Base-by-base conservation (phyloP, 1,140 invertebrate genomes). In the Penaeus vannamei region DNA sequence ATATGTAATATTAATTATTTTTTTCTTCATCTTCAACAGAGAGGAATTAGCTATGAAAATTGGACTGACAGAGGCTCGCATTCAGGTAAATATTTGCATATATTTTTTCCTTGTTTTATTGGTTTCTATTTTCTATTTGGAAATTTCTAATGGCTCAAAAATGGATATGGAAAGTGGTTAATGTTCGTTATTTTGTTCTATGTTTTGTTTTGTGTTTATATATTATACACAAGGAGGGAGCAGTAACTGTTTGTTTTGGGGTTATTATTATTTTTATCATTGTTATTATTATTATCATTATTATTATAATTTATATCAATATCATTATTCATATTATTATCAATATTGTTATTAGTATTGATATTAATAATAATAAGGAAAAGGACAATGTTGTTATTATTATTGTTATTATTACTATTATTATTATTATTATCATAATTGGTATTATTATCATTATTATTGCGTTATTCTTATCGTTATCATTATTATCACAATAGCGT, bases 41-140 rank as follows among this genome's bases (percentile, higher is more conserved):
- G 98, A 99, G 93, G 98, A 99, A 93, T 94, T 99, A 81, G 98
- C 98, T 32, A 97, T 99, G 96, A 98, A 99, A 93, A 98, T 99
- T 92, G 97, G 98, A 92, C 94, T 99, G 90, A 99, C 98, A 59
- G 98, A 99, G 95, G 98, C 98, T 36, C 94, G 98, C 93, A 99
- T 99, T 93, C 98, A 99, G 96, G 98, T 99, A 94, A 87, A 77
- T 77, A 72, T 42, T 36, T 85, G 19, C 36, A 36, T 83, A 23
- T 59, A 66, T 32, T 42, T 32, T 62, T 29, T 26, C 12, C 32
- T 4, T 46, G 46, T 53, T 23, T 62, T 26, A 26, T 79, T 32
- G 26, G 53, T 29, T 23, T 62, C 26, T 64, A 42, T 64, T 36
- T 5, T 77, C 14, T 79, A n/a, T 61, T 62, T 46, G 42, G 14